Conservation (phyloP, 2,113 vertebrate species). For the Hippocampus comes region DNA sequence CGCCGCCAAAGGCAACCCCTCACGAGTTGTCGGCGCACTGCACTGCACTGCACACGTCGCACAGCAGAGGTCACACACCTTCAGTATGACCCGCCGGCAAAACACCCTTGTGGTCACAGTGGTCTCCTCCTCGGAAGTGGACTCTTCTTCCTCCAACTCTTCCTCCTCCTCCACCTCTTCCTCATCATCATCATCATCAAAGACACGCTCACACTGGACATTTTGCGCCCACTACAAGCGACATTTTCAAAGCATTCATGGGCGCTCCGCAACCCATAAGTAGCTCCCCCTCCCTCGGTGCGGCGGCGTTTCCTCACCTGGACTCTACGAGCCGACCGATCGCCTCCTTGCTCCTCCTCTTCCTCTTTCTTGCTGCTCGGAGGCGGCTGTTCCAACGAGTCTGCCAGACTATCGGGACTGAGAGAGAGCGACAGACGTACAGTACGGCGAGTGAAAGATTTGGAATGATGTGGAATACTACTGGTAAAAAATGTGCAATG, state of each 20-base stretch:
- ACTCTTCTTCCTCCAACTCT: conserved; percentile 63
- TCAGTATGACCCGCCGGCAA: conserved; percentile 89
- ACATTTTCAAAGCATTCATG: background rate
- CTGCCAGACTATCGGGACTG: conserved; percentile 76
- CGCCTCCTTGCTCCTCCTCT: conserved; percentile 46
- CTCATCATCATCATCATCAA: background rate
- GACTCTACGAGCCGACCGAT: conserved; percentile 82
- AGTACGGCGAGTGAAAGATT: too few relatives aligned
- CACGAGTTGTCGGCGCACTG: background rate
- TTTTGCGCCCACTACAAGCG: conserved; percentile 5
- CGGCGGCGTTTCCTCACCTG: conserved; percentile 55
- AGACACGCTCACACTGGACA: conserved; percentile 3
- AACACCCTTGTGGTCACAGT: conserved; percentile 89
- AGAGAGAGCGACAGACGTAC: background rate
- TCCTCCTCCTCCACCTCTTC: background rate
- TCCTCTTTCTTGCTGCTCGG: conserved; percentile 47
- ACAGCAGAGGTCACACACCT: conserved; percentile 76
- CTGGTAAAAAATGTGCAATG: too few relatives aligned
- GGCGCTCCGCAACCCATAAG: too few relatives aligned
- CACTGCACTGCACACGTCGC: conserved; percentile 21
- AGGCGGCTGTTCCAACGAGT: conserved; percentile 73
- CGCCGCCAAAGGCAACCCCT: background rate
- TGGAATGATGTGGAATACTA: too few relatives aligned
- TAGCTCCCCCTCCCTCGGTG: too few relatives aligned
- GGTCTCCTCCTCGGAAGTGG: conserved; percentile 83